Evolutionary conservation across 2,113 vertebrate species (phyloP).

Genomic region (Varanus salvator): DNA sequence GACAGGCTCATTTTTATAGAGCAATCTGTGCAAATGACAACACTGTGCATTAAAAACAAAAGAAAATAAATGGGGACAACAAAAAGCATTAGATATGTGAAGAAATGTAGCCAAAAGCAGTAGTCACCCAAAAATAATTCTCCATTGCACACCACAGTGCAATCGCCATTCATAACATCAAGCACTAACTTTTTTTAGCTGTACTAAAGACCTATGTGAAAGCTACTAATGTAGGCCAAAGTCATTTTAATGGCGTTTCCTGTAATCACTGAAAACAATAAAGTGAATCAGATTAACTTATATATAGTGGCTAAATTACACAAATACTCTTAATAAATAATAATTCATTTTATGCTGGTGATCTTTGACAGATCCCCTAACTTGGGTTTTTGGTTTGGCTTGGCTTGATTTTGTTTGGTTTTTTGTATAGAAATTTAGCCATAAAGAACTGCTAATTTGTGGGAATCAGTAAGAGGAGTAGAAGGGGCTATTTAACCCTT

Average conservation of each 20-base stretch:
- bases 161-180: neutral
- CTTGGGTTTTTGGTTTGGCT: too few species aligned
- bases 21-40: neutral
- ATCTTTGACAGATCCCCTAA: neutral
- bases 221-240: neutral
- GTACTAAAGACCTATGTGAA: too few species aligned
- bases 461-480: neutral
- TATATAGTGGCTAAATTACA: neutral
- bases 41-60: neutral
- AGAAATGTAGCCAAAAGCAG: neutral
- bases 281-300: neutral
- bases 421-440: neutral
- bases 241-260: neutral
- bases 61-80: neutral
- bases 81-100: too few species aligned
- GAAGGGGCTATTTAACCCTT: neutral
- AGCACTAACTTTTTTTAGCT: neutral
- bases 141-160: neutral
- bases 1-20: neutral
- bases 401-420: too few species aligned
- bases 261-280: neutral
- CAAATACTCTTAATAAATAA: too few species aligned
- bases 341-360: neutral
- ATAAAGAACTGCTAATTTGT: neutral
- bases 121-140: neutral